Evolutionary conservation across 2,888 invertebrate species (phyloP), one percentile per base, ranked within the genome.

Genomic region (Ecliptopera silaceata): DNA sequence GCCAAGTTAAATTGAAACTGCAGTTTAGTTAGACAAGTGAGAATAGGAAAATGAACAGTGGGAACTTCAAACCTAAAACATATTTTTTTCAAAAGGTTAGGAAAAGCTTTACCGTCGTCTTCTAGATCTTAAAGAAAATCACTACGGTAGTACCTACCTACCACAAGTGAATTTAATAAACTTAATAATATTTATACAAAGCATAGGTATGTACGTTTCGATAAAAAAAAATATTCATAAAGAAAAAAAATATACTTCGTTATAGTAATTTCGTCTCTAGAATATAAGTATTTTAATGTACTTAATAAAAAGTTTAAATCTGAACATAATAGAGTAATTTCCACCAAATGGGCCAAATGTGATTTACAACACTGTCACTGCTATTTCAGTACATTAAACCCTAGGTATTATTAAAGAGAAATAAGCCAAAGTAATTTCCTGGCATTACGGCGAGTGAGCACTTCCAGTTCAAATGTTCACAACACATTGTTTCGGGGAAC

Each of bases 1-100:
- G 75, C 69, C 74, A 80, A 82, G 71, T 85, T 83, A 81, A 82
- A 84, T 85, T 81, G 77, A 84, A 85, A 81, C 74, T 70, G 70
- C 74, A 71, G 73, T 73, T 72, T 70, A 69, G 69, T 72, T 70
- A 69, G 69, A 66, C 69, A 66, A 65, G 62, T 59, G 61, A 59
- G 51, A 59, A 64, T 56, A 50, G 39, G 63, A 65, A 47, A 44
- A 56, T 50, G 56, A 46, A 56, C 20, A 49, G 44, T 49, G 45
- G 49, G 45, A 46, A 39, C 12, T 8, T 4, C 26, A 26, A 4
- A 26, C 26, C 26, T 8, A 8, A 26, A 26, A 26, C 26, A 5
- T 26, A 1, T 6, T 22, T 22, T 8, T 26, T 26, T 26, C 26
- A 26, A 26, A 26, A 26, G 10, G 6, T 26, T 8, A 26, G 26